Conservation (phyloP, 2,888 invertebrate species). For the Hypercompe scribonia region DNA sequence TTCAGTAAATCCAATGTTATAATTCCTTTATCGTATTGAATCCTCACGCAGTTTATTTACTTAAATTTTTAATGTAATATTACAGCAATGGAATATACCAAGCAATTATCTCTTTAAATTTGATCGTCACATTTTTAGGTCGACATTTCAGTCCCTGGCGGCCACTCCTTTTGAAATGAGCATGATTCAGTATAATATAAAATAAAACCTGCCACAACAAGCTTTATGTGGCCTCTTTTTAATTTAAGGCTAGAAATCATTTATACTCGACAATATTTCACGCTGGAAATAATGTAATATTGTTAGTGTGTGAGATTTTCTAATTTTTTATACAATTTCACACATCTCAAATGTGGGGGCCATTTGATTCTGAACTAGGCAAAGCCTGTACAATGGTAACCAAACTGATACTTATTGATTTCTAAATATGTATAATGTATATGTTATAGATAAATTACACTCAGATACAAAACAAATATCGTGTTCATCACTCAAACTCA, state of each 20-base stretch:
- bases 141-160: background rate
- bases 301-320: too few relatives aligned
- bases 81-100: background rate
- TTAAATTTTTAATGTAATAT: background rate
- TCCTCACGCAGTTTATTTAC: background rate
- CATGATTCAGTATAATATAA: background rate
- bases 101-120: conserved; percentile 6
- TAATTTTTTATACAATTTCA: too few relatives aligned
- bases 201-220: background rate
- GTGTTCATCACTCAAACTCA: too few relatives aligned
- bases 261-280: background rate
- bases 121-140: background rate
- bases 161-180: conserved; percentile 3
- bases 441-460: too few relatives aligned
- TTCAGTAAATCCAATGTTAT: too few relatives aligned
- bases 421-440: too few relatives aligned
- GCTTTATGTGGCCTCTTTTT: background rate
- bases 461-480: too few relatives aligned
- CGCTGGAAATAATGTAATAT: background rate
- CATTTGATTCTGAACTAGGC: too few relatives aligned
- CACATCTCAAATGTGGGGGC: too few relatives aligned
- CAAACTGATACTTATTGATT: too few relatives aligned
- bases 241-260: conserved; percentile 4
- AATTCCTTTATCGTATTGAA: too few relatives aligned
- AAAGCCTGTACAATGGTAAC: too few relatives aligned